Evolutionary conservation across 2,113 vertebrate genomes (phyloP).

Genomic region (Antigone vipio): DNA sequence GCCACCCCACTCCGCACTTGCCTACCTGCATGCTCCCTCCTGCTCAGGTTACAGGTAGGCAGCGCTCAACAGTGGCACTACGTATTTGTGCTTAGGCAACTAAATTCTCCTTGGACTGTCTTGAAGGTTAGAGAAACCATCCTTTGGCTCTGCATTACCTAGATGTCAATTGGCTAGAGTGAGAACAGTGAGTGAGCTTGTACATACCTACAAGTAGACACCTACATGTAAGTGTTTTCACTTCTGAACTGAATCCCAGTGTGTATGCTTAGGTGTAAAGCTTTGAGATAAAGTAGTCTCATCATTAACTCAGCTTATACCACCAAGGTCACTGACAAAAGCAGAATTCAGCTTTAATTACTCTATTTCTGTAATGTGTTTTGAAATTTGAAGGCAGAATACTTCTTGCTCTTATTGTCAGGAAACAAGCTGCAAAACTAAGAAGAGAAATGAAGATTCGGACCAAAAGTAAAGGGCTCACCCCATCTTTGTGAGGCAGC

Average conservation of each 20-base stretch:
- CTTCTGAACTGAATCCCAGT: background rate
- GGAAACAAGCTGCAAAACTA: background rate
- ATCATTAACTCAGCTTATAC: background rate
- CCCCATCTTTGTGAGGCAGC: background rate
- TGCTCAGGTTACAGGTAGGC: background rate
- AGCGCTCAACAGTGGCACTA: background rate
- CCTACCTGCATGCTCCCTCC: rapidly evolving
- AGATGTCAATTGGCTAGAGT: background rate
- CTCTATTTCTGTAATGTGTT: background rate
- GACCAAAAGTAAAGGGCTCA: background rate
- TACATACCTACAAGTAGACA: background rate
- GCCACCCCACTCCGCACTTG: background rate
- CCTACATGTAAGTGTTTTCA: background rate
- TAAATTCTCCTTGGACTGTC: background rate
- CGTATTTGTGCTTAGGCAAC: background rate
- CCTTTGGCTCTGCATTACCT: background rate
- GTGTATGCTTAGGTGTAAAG: background rate
- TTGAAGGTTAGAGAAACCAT: background rate
- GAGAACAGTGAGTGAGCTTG: background rate
- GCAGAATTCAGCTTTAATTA: background rate
- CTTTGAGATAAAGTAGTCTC: background rate
- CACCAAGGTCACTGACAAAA: background rate
- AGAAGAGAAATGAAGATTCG: background rate
- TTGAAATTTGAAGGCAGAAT: background rate
- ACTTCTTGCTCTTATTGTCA: background rate